These are phyloP conservation scores for Parauchenoglanis punctatus DNA, from an alignment of 2,797 vertebrate species.

Conservation along the genomic window DNA sequence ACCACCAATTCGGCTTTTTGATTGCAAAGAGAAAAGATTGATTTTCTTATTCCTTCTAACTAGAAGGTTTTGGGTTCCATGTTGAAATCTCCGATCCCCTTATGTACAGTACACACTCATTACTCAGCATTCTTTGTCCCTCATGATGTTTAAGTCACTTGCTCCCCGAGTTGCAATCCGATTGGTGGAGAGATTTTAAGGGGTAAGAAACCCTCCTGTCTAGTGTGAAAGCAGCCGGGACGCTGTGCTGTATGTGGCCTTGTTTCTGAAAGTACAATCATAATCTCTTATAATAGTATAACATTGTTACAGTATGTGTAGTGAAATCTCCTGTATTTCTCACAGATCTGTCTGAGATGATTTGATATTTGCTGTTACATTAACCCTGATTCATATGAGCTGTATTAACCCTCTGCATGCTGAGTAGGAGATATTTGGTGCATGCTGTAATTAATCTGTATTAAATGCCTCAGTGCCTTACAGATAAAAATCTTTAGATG, in stretches of 20 bases:
- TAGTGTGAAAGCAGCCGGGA: neutral
- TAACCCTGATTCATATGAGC: conserved; percentile 4
- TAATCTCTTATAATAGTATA: neutral
- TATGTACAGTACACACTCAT: neutral
- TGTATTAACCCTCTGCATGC: conserved; percentile 2
- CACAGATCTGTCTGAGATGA: neutral
- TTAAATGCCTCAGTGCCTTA: conserved; percentile 34
- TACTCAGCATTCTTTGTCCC: neutral
- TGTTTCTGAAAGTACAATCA: neutral
- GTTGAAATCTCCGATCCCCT: neutral
- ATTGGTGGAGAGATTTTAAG: neutral
- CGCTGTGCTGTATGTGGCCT: neutral
- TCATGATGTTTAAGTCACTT: neutral
- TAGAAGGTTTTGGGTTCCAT: neutral
- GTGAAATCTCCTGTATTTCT: neutral
- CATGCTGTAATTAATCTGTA: conserved; percentile 22
- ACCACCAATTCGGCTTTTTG: neutral
- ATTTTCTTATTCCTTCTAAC: neutral
- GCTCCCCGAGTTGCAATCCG: neutral
- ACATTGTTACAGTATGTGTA: neutral
- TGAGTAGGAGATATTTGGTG: neutral
- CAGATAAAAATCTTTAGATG: neutral
- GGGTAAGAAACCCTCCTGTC: neutral
- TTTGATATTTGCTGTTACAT: neutral
- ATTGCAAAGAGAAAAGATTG: neutral